Percentiles rank a stretch among this genome's conserved stretches.
Conservation (phyloP, 2,113 vertebrate genomes). For the Patagioenas fasciata region DNA sequence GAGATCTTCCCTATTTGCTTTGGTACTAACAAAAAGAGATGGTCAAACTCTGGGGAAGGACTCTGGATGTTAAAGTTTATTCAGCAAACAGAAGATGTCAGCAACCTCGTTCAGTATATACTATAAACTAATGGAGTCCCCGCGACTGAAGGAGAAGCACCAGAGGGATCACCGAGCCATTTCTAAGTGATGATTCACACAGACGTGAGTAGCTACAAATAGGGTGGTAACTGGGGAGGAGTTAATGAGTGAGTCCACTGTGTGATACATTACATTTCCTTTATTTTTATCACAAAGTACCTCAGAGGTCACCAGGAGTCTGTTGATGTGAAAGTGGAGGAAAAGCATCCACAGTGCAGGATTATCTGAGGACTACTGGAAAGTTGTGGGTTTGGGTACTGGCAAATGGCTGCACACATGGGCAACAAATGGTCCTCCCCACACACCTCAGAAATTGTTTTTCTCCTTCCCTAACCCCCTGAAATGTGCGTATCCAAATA, state of each 20-base stretch:
- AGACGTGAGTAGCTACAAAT: neutral
- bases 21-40: neutral
- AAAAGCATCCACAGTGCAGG: neutral
- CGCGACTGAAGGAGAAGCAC: fast-evolving
- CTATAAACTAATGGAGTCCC: neutral
- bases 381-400: neutral
- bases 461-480: neutral
- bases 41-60: neutral
- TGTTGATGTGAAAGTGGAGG: neutral
- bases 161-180: neutral
- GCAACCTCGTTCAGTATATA: neutral
- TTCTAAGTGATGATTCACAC: neutral
- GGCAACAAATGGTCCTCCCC: neutral
- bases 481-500: neutral
- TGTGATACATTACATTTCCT: neutral
- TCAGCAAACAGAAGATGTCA: neutral
- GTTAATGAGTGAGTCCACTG: neutral
- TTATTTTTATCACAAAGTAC: neutral
- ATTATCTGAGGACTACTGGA: neutral
- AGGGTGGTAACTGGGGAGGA: neutral
- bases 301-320: neutral
- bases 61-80: neutral
- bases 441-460: neutral
- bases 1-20: neutral
- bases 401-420: neutral